Evolutionary conservation across 2,113 vertebrate genomes (phyloP), one percentile per base, ranked within the genome.

Genomic region (Hepsetus odoe): DNA sequence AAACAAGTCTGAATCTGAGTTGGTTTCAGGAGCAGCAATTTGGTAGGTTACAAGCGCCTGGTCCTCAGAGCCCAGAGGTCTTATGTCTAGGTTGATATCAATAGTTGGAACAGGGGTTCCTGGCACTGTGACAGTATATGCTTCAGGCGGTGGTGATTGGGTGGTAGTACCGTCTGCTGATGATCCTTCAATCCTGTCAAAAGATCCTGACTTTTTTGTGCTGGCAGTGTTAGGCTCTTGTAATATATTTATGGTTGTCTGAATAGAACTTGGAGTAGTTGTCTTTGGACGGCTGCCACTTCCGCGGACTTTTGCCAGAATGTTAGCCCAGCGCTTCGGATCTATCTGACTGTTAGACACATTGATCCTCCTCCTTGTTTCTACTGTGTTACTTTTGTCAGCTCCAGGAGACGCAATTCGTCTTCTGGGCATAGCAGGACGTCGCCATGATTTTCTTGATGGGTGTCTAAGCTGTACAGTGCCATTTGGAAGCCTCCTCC

Each of bases 241-340:
- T 83, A 73, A 32, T 46, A 12, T 73, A 12, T 84, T 72, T 14
- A 90, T 82, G 3, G 84, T 82, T 2, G 13, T 28, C 9, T 55
- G 82, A 7, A 35, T n/a, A 5, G 89, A 87, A 1, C 83, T 71
- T 4, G 79, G 66, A 20, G 84, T 83, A 0, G 89, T 89, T 0
- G 79, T 81, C 85, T 81, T 94, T 4, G 85, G 80, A 82, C 80
- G 1, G 13, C 88, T 94, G 78, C 85, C 93, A 12, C 94, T 91
- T 30, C 32, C 72, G 7, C 96, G 94, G 1, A 98, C 95, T 51
- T 95, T 94, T 24, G 96, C 95, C 77, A 99, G 84, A 87, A 98
- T 97, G 20, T 93, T 90, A 0, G 96, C 96, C 96, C 96, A 98
- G 1, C 88, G 95, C 58, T 95, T 86, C 0, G 96, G 95, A 80